Evolutionary conservation across 2,113 vertebrate species (phyloP).

Genomic region (Oenanthe melanoleuca): DNA sequence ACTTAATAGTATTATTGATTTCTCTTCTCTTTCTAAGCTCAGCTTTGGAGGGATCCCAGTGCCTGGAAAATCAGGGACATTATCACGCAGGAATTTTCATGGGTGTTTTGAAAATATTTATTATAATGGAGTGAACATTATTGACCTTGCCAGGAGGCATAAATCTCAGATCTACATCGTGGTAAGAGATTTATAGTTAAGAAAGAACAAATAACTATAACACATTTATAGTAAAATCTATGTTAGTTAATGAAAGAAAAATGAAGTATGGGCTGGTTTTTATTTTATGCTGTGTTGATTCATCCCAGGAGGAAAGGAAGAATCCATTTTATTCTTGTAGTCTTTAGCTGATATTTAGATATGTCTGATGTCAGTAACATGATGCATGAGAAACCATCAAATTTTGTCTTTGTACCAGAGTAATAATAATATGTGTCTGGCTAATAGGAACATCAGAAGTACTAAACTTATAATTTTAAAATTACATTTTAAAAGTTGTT

Average conservation of each 20-base stretch:
- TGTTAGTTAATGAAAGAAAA: neutral
- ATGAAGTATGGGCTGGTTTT: neutral
- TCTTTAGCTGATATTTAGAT: neutral
- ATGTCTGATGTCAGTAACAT: neutral
- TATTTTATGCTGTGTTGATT: neutral
- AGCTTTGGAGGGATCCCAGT: slow-evolving; percentile 87
- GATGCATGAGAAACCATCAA: neutral
- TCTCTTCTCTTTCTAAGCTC: slow-evolving; percentile 87
- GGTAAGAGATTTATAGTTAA: slow-evolving; percentile 76
- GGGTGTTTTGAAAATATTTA: slow-evolving; percentile 93
- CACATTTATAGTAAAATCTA: neutral
- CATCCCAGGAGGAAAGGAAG: neutral
- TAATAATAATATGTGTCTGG: neutral
- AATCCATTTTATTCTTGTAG: neutral
- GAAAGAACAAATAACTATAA: neutral
- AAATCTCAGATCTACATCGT: slow-evolving; percentile 77
- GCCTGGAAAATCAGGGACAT: slow-evolving; percentile 79
- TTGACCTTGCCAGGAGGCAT: slow-evolving; percentile 79
- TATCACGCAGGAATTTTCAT: slow-evolving; percentile 82
- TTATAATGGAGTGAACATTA: slow-evolving; percentile 85
- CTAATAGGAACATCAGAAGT: neutral
- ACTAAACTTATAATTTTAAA: too few relatives aligned
- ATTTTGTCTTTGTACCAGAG: neutral
- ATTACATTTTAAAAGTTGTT: neutral
- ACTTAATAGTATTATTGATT: slow-evolving; percentile 80